A percentile compares a stretch with the other conserved stretches of the same genome.
These are phyloP conservation scores for Heliconius nattereri DNA, from an alignment of 1,140 invertebrate species.

Conservation along the genomic window DNA sequence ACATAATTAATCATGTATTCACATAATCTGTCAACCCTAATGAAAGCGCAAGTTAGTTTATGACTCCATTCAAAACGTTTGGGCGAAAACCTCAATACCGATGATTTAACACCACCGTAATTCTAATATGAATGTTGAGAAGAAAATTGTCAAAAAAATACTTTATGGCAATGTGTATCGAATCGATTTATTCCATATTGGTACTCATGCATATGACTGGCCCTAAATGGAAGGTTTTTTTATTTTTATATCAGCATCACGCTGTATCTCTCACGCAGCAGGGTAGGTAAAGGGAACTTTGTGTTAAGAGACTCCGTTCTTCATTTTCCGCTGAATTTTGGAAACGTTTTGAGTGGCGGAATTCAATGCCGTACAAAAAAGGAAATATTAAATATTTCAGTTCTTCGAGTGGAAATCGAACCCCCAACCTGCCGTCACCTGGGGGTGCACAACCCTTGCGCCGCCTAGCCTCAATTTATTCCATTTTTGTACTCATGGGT, in stretches of 20 bases:
- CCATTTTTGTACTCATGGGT: constrained; percentile 53
- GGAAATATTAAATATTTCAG: no score
- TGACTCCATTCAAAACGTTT: constrained; percentile 71
- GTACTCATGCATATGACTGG: constrained; percentile 47
- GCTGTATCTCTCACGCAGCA: no score
- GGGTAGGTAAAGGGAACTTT: no score
- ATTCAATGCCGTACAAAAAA: no score
- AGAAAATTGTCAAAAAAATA: constrained; percentile 71
- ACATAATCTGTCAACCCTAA: constrained; percentile 26
- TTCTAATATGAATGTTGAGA: constrained; percentile 59
- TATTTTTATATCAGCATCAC: no score
- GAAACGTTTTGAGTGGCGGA: no score
- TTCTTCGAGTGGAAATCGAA: no score
- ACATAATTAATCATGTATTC: background rate
- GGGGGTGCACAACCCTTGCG: no score
- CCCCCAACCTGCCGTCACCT: no score
- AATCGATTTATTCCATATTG: constrained; percentile 72
- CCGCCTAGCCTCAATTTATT: constrained; percentile 55
- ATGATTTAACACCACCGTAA: constrained; percentile 66
- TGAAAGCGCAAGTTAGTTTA: constrained; percentile 48
- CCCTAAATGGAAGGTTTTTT: constrained; percentile 65
- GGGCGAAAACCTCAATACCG: constrained; percentile 64
- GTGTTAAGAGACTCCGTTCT: no score
- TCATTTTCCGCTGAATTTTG: no score
- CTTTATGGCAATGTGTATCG: constrained; percentile 64